Evolutionary conservation across 2,113 vertebrate species (phyloP).

Genomic region (Columba livia): DNA sequence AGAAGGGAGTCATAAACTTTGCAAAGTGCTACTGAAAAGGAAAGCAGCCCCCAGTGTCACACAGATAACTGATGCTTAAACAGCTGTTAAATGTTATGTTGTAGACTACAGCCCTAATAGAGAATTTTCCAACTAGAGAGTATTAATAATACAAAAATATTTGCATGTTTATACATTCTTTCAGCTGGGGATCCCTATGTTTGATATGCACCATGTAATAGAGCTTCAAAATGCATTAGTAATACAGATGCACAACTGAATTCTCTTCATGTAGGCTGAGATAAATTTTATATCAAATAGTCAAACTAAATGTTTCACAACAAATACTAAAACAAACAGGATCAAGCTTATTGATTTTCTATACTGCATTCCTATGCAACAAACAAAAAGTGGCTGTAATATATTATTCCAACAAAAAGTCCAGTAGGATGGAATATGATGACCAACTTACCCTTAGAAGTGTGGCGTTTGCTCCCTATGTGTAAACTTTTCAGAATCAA

Average conservation of each 20-base stretch:
- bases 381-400: neutral
- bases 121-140: neutral
- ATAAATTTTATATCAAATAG: neutral
- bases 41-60: neutral
- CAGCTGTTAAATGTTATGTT: constrained; percentile 6
- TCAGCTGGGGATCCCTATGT: neutral
- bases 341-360: neutral
- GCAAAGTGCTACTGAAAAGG: neutral
- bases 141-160: neutral
- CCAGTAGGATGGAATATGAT: neutral
- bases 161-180: neutral
- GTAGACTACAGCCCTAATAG: neutral
- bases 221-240: neutral
- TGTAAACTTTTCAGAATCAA: neutral
- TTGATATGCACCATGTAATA: neutral
- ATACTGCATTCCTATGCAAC: neutral
- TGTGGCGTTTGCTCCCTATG: neutral
- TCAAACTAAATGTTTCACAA: neutral
- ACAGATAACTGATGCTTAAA: constrained; percentile 16
- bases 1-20: constrained; percentile 41
- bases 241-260: neutral
- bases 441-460: neutral
- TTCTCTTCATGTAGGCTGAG: neutral
- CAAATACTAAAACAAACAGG: neutral
- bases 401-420: neutral